Conservation (phyloP, 2,888 invertebrate genomes). For the Papilio gigon region DNA sequence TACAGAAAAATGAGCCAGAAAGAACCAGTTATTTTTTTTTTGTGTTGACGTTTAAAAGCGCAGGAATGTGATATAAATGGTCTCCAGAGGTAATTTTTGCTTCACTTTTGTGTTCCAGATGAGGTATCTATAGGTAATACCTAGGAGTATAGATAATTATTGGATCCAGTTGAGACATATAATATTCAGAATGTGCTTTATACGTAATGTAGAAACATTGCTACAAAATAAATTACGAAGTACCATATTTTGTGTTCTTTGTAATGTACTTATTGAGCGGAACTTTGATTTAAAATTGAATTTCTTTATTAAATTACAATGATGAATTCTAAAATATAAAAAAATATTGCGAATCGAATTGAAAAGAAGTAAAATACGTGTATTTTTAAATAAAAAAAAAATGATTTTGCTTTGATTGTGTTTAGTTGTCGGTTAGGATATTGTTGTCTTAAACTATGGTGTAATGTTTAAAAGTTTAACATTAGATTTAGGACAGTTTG, state of each 20-base stretch:
- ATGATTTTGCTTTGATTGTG: neutral
- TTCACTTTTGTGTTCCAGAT: no score
- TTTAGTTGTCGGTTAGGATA: slow-evolving; percentile 11
- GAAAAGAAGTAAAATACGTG: neutral
- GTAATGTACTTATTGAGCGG: neutral
- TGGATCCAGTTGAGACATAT: slow-evolving; percentile 10
- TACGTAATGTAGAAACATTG: neutral
- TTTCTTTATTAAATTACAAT: neutral
- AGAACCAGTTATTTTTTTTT: slow-evolving; percentile 13
- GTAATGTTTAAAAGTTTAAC: neutral
- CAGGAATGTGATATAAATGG: no score
- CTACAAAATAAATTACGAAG: neutral
- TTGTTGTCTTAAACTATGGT: slow-evolving; percentile 8
- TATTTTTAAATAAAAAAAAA: slow-evolving; percentile 2
- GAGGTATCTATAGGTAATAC: slow-evolving; percentile 22
- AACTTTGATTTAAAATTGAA: neutral
- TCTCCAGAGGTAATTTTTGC: no score
- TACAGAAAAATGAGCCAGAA: slow-evolving; percentile 9
- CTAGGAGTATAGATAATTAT: slow-evolving; percentile 18
- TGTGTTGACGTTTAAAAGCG: slow-evolving; percentile 24
- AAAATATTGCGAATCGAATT: neutral
- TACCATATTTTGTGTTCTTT: slow-evolving; percentile 4
- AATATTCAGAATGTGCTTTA: neutral
- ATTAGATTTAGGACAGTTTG: neutral
- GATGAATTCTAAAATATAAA: neutral